Evolutionary conservation across 2,888 invertebrate species (phyloP).

Genomic region (Leucoma salicis): DNA sequence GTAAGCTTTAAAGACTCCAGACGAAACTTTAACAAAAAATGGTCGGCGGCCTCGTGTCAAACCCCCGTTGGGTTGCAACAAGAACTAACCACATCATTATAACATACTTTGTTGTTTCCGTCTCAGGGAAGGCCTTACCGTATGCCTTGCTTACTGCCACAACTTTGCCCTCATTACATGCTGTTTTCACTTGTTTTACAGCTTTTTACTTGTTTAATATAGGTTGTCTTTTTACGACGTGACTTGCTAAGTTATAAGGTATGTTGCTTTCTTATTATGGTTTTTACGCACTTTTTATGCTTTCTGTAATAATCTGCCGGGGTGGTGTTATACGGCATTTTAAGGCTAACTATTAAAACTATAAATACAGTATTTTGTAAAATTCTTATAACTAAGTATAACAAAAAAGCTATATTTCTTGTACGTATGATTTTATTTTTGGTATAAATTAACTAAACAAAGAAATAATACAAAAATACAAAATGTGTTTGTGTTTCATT

Average conservation of each 20-base stretch:
- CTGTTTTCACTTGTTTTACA: constrained; percentile 32
- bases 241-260: constrained; percentile 11
- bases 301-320: constrained; percentile 2
- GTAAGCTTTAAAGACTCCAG: constrained; percentile 16
- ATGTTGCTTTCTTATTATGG: constrained; percentile 8
- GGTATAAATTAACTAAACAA: background rate
- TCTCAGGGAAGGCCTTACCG: constrained; percentile 22
- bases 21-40: constrained; percentile 25
- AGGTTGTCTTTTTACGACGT: constrained; percentile 22
- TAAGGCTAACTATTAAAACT: too few relatives aligned
- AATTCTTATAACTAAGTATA: too few relatives aligned
- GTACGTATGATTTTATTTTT: too few relatives aligned
- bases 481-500: constrained; percentile 15
- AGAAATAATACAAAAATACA: constrained; percentile 3
- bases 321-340: too few relatives aligned
- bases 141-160: constrained; percentile 16
- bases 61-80: constrained; percentile 24
- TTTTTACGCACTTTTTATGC: constrained; percentile 9
- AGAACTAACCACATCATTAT: constrained; percentile 34
- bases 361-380: too few relatives aligned
- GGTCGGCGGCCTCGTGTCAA: constrained; percentile 29
- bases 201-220: constrained; percentile 24
- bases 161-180: constrained; percentile 27
- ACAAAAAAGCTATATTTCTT: too few relatives aligned
- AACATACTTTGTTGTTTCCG: constrained; percentile 30